A percentile compares a stretch with the other conserved stretches of the same genome.
These are phyloP conservation scores for Megalops cyprinoides DNA, from an alignment of 2,797 vertebrate species.

Conservation along the genomic window DNA sequence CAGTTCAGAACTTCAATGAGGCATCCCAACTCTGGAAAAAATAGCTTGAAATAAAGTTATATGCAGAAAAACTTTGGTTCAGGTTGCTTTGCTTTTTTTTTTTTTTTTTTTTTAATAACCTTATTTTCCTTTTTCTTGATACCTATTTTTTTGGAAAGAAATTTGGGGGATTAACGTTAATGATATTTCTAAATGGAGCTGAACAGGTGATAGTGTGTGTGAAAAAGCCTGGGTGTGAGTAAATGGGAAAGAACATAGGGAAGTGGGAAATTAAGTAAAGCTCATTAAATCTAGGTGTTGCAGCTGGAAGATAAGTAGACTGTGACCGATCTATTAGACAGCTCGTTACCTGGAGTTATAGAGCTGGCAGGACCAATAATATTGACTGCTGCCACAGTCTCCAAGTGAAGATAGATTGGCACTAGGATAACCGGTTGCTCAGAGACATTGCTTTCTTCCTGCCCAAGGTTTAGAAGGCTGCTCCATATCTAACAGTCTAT, in stretches of 20 bases:
- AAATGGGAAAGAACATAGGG: slow-evolving; percentile 60
- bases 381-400: slow-evolving; percentile 29
- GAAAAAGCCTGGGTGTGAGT: slow-evolving; percentile 37
- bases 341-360: slow-evolving; percentile 67
- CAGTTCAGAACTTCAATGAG: background rate
- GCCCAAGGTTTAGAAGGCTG: background rate
- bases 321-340: slow-evolving; percentile 53
- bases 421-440: background rate
- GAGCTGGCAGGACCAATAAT: slow-evolving; percentile 45
- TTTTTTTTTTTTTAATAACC: too few species aligned
- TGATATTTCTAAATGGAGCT: slow-evolving; percentile 68
- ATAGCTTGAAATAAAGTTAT: background rate
- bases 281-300: slow-evolving; percentile 67
- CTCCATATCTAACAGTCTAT: background rate
- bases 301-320: slow-evolving; percentile 66
- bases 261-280: slow-evolving; percentile 66
- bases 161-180: slow-evolving; percentile 60
- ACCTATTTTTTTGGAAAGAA: slow-evolving; percentile 53
- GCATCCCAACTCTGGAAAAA: background rate
- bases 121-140: slow-evolving; percentile 48
- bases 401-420: slow-evolving; percentile 14
- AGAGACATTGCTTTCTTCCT: background rate
- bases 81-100: background rate
- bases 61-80: background rate
- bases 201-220: slow-evolving; percentile 67